These are phyloP conservation scores for Sinodicranocentrus sp. DNA, from an alignment of 2,888 invertebrate genomes.

Conservation along the genomic window DNA sequence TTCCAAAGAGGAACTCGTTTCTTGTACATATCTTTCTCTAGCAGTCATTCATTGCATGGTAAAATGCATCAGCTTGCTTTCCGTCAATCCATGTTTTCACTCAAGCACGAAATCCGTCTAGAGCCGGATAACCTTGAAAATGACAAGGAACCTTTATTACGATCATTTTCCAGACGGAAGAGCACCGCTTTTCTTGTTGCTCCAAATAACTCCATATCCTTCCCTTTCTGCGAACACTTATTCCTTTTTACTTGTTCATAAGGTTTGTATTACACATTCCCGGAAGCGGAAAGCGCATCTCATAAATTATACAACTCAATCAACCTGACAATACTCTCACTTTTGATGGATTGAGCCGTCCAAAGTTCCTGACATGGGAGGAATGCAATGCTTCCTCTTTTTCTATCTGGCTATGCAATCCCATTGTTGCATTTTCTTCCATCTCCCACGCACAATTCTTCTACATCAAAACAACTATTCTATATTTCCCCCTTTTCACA, in stretches of 20 bases:
- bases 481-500: not conserved
- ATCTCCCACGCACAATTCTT: too few relatives aligned
- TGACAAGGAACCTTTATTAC: conserved; percentile 30
- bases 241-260: too few relatives aligned
- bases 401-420: too few relatives aligned
- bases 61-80: not conserved
- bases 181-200: not conserved
- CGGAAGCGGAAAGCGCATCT: conserved; percentile 54
- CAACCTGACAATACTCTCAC: conserved; percentile 65
- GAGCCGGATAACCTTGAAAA: conserved; percentile 63
- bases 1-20: not conserved
- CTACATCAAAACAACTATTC: not conserved
- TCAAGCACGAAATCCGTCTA: conserved; percentile 51
- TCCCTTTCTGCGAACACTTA: not conserved
- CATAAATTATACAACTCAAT: conserved; percentile 70
- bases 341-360: conserved; percentile 70
- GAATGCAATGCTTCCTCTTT: conserved; percentile 2
- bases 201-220: not conserved
- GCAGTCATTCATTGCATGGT: not conserved
- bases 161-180: conserved; percentile 2
- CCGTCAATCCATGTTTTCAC: conserved; percentile 5
- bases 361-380: conserved; percentile 61
- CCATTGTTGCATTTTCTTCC: too few relatives aligned
- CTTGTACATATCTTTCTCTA: not conserved
- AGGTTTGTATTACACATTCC: too few relatives aligned